phyloP scores from a whole-genome alignment of 2,797 vertebrate species.

The Neoniphon sammara region DNA sequence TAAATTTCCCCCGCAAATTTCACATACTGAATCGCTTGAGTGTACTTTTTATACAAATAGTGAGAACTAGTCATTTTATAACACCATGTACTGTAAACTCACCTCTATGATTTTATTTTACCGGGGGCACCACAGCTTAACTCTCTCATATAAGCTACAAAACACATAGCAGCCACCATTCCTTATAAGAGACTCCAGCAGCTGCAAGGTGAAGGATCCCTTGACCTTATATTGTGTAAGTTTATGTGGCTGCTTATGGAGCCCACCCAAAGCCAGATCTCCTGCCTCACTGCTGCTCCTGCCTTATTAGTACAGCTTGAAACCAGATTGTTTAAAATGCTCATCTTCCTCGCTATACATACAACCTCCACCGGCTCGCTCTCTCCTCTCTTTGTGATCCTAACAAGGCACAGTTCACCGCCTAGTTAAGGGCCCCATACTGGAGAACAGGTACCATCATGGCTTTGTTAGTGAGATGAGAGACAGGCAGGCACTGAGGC shows the following conservation, averaged over 20 bases:
- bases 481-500: constrained; percentile 21
- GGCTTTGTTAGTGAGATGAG: constrained; percentile 30
- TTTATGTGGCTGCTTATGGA: constrained; percentile 4
- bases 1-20: no score
- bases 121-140: neutral
- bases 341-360: neutral
- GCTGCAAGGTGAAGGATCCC: neutral
- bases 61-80: neutral
- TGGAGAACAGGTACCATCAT: constrained; percentile 15
- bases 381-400: constrained; percentile 18
- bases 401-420: constrained; percentile 34
- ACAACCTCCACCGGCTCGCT: neutral
- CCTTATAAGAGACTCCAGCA: neutral
- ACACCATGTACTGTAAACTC: constrained; percentile 19
- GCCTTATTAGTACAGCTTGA: constrained; percentile 27
- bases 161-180: neutral
- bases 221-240: constrained; percentile 5
- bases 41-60: constrained; percentile 11
- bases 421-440: constrained; percentile 31
- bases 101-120: constrained; percentile 9
- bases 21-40: neutral
- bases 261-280: constrained; percentile 8
- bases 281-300: constrained; percentile 21
- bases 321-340: constrained; percentile 34
- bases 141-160: neutral